Evolutionary conservation across 2,113 vertebrate species (phyloP).

Genomic region (Halichoeres trimaculatus): DNA sequence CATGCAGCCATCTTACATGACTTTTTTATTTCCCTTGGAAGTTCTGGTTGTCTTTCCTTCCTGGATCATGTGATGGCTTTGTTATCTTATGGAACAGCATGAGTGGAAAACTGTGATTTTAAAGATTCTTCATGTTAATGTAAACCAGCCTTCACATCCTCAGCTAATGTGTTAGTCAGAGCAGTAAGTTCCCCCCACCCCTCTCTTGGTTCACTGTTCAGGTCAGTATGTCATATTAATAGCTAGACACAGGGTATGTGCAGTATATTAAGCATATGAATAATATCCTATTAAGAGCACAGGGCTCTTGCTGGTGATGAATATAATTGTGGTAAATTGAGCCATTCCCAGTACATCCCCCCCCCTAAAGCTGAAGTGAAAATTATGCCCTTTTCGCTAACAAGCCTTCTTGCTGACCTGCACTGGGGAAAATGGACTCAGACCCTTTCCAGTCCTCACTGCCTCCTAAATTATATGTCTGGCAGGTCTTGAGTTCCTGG

Average conservation of each 20-base stretch:
- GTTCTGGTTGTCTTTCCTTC: too few relatives aligned
- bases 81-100: too few relatives aligned
- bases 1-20: too few relatives aligned
- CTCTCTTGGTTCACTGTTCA: conserved; percentile 17
- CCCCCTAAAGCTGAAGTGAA: conserved; percentile 37
- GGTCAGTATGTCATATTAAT: conserved; percentile 47
- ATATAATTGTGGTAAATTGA: conserved; percentile 54
- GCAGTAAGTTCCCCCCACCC: background rate
- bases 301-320: conserved; percentile 14
- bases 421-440: conserved; percentile 32
- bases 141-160: background rate
- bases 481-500: conserved; percentile 5
- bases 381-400: conserved; percentile 61
- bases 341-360: conserved; percentile 42
- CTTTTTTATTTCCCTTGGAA: too few relatives aligned
- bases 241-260: conserved; percentile 21
- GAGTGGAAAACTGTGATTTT: too few relatives aligned
- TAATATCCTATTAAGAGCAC: conserved; percentile 48
- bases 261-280: conserved; percentile 46
- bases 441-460: conserved; percentile 30
- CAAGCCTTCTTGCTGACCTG: conserved; percentile 52
- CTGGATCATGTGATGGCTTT: too few relatives aligned
- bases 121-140: background rate
- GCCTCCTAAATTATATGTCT: conserved; percentile 25
- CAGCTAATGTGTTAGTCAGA: conserved; percentile 4